These are phyloP conservation scores for Microctenopoma stevenorrisi DNA, from an alignment of 2,797 vertebrate genomes.

Conservation along the genomic window DNA sequence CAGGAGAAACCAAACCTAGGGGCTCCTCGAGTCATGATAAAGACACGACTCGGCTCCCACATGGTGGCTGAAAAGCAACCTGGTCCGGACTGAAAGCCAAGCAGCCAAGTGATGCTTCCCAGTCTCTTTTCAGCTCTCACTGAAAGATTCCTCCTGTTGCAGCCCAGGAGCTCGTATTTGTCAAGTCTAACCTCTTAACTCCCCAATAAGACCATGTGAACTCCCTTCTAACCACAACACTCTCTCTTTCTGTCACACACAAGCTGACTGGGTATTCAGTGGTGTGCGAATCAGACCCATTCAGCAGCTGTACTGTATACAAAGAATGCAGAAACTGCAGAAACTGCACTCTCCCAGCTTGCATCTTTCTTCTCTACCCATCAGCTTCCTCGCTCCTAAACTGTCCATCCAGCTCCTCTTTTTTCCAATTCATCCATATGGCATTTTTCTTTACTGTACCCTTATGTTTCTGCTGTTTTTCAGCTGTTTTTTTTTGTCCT, in stretches of 20 bases:
- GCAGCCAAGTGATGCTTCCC: conserved; percentile 40
- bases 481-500: background rate
- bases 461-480: conserved; percentile 16
- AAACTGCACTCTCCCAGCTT: conserved; percentile 17
- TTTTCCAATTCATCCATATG: conserved; percentile 21
- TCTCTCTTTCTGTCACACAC: conserved; percentile 33
- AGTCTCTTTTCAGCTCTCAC: conserved; percentile 54
- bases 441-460: conserved; percentile 19
- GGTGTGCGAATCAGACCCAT: conserved; percentile 38
- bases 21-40: conserved; percentile 61
- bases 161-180: conserved; percentile 45
- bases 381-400: conserved; percentile 29
- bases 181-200: conserved; percentile 55
- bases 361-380: conserved; percentile 26
- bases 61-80: conserved; percentile 66
- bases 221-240: conserved; percentile 32
- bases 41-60: conserved; percentile 57
- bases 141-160: conserved; percentile 74
- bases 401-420: conserved; percentile 12
- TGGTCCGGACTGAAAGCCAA: conserved; percentile 48
- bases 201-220: conserved; percentile 41
- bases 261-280: conserved; percentile 34
- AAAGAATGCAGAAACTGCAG: conserved; percentile 10
- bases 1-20: conserved; percentile 43
- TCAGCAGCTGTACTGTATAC: conserved; percentile 32